Base-by-base conservation (phyloP, 2,797 vertebrate genomes). In the Fistularia commersonii region DNA sequence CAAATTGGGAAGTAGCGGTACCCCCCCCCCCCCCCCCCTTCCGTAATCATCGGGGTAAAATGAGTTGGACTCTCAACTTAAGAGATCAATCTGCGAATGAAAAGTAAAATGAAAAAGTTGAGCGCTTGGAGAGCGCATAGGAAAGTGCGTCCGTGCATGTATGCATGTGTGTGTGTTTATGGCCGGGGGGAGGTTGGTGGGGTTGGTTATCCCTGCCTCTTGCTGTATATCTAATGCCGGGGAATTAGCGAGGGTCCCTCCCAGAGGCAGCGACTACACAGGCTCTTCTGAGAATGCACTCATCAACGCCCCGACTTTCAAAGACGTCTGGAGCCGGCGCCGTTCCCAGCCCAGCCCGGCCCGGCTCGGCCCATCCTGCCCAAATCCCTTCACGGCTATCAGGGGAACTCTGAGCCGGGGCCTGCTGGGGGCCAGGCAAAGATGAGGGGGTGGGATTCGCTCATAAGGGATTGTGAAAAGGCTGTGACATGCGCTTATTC, bases 331-430 rank as follows among this genome's bases (percentile, higher is more conserved):
- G 85, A 85, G 79, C 84, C 79, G 75, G 39, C 65, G 77, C 82
- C 79, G 89, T 82, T 90, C 86, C 87, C 87, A 86, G 89, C 91
- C 91, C 87, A 87, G 76, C 78, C 86, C 73, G 84, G 87, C 86
- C 81, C 82, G 76, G 87, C 87, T 85, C 83, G 80, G 79, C 88
- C 86, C 87, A 87, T 90, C 85, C 88, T 83, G 79, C 82, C 80
- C 76, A 89, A 91, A 91, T 91, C 90, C 91, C 73, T 89, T 91
- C 88, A 91, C 79, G 89, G 88, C 77, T 89, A 91, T 91, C 84
- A 90, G 76, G 68, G 75, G 76, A 81, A 85, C 79, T 83, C 74
- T 81, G 86, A 89, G 82, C 74, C 66, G 72, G 79, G 79, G 84
- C 77, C 72, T 82, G 89, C 89, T 82, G 57, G 76, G 85, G 90